Base-by-base conservation (phyloP, 2,888 invertebrate species). In the Adineta ricciae region DNA sequence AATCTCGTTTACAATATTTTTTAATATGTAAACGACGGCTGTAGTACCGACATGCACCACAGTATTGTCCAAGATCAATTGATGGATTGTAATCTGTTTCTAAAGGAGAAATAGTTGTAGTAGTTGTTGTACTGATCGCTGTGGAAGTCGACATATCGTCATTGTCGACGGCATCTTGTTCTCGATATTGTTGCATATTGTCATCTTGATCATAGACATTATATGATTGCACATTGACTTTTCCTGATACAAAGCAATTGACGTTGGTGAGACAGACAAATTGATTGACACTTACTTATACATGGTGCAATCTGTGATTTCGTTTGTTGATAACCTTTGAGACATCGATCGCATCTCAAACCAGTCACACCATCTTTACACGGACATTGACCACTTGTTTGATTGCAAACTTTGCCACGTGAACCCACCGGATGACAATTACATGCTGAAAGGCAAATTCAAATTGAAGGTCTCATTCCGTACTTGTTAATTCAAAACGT, bases 301-400 rank as follows among this genome's bases (percentile, higher is more conserved):
- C 98, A 99, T 32, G 99, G 99, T 49, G 96, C 96, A 89, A 97
- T 95, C 89, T 96, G 96, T 85, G 97, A 97, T 89, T 96, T 93
- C 89, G 96, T 97, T 92, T 98, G 98, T 91, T 97, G 96, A 92
- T 96, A 99, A 88, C 99, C 98, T 90, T 95, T 94, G 87, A 96
- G 95, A 91, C 99, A 99, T 88, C 96, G 93, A 92, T 98, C 97
- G 92, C 99, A 99, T 86, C 95, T 97, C 88, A 95, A 93, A 85
- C 99, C 99, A 24, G 95, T 96, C 85, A 99, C 99, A 83, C 98
- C 98, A 90, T 97, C 97, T 92, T 99, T 98, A 92, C 99, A 99
- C 52, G 96, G 96, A 92, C 99, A 99, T 92, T 99, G 98, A 83
- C 99, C 98, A 87, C 95, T 96, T 84, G 95, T 96, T 92, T 97